Evolutionary conservation across 2,888 invertebrate species (phyloP).

Genomic region (Nomada fabriciana): DNA sequence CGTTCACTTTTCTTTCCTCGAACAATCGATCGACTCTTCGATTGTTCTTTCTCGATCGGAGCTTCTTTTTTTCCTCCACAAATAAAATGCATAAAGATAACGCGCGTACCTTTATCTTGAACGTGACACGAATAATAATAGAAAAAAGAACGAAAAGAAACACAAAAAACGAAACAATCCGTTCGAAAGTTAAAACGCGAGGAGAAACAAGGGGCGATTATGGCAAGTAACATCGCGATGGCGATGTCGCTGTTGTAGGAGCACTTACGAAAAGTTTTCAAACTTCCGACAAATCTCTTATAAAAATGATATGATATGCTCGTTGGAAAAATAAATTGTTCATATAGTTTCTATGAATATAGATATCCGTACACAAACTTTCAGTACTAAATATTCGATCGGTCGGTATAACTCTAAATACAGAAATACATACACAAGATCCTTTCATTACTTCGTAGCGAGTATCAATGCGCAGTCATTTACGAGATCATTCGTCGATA

Average conservation of each 20-base stretch:
- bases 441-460: conserved; percentile 72
- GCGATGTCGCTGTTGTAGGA: conserved; percentile 53
- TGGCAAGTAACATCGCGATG: conserved; percentile 69
- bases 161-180: conserved; percentile 37
- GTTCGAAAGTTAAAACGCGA: neutral
- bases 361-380: conserved; percentile 81
- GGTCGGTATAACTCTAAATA: conserved; percentile 79
- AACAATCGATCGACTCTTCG: conserved; percentile 22
- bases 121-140: conserved; percentile 3
- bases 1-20: neutral
- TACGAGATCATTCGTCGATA: conserved; percentile 58
- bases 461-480: conserved; percentile 64
- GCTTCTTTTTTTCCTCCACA: neutral
- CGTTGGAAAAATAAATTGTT: conserved; percentile 84
- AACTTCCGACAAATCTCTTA: conserved; percentile 77
- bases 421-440: conserved; percentile 70
- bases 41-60: conserved; percentile 22
- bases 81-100: conserved; percentile 41
- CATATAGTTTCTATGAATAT: conserved; percentile 82
- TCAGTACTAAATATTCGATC: conserved; percentile 81
- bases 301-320: conserved; percentile 85
- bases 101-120: conserved; percentile 17
- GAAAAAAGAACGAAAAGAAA: neutral
- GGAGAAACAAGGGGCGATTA: conserved; percentile 54
- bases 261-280: conserved; percentile 67